Evolutionary conservation across 1,140 invertebrate species (phyloP).

Genomic region (Drosophila kohkoa): DNA sequence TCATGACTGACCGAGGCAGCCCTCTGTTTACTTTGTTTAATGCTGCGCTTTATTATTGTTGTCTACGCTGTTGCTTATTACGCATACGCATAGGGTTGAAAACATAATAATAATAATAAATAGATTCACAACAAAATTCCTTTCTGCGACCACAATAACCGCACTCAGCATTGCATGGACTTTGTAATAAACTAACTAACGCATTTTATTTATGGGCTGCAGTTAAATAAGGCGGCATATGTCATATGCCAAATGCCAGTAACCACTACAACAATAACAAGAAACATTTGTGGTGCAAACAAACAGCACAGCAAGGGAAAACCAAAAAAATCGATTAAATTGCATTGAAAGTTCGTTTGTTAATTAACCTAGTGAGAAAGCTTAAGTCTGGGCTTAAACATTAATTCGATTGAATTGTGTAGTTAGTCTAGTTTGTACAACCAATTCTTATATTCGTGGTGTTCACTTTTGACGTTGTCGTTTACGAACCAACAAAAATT

Average conservation of each 20-base stretch:
- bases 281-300: constrained; percentile 50
- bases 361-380: neutral
- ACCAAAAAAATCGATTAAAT: constrained; percentile 1
- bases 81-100: constrained; percentile 47
- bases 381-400: no score
- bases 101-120: constrained; percentile 30
- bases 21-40: constrained; percentile 48
- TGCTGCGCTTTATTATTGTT: constrained; percentile 65
- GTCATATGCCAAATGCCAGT: constrained; percentile 43
- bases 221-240: constrained; percentile 41
- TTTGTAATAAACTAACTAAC: constrained; percentile 77
- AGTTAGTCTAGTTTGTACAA: no score
- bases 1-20: neutral
- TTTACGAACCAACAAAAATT: no score
- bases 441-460: no score
- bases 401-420: no score
- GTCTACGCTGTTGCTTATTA: constrained; percentile 48
- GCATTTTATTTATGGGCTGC: constrained; percentile 66
- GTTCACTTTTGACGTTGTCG: no score
- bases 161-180: constrained; percentile 56
- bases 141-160: constrained; percentile 43
- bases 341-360: neutral
- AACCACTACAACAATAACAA: constrained; percentile 41
- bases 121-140: constrained; percentile 61
- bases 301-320: constrained; percentile 25